Base-by-base conservation (phyloP, 2,888 invertebrate genomes). In the Thymelicus sylvestris region DNA sequence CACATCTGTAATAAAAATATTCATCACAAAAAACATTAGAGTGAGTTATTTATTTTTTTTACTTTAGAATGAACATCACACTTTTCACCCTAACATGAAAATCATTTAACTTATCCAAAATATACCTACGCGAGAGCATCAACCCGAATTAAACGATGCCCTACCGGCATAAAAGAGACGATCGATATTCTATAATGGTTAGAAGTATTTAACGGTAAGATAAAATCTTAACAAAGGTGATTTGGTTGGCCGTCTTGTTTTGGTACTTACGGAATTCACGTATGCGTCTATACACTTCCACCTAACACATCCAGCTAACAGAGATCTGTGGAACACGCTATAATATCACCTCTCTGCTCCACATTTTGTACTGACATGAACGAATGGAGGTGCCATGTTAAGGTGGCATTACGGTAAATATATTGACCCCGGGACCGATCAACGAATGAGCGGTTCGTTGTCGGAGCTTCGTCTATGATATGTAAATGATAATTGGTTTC, bases 141-240 rank as follows among this genome's bases (percentile, higher is more conserved):
- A 85, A 84, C 83, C 86, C 66, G 64, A 67, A 72, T 83, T 86
- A 86, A 89, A 87, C 86, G 87, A 48, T 66, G 85, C 61, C 62
- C 85, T 86, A 87, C 89, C 87, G 86, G 89, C 89, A 85, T 81
- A 85, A 88, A 85, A 82, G 87, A 88, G 89, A 87, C 86, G 88
- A 81, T 83, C 86, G 87, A 90, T 90, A 87, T 87, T 90, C 86
- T 88, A 84, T 91, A 90, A 91, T 91, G 90, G 91, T 89, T 90
- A 89, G 87, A 92, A 92, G 91, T 92, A 92, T 92, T 93, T 93
- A 93, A 92, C 90, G 87, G 89, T 82, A 84, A 92, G 93, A 93
- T 93, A 92, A 91, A 92, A 93, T 93, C 93, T 93, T 87, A 90
- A 92, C 92, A 93, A 93, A 93, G 87, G 91, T 90, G 90, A 92